Percentiles rank a stretch among this genome's conserved stretches.
Conservation (phyloP, 2,797 vertebrate genomes). For the Ciconia nigra region DNA sequence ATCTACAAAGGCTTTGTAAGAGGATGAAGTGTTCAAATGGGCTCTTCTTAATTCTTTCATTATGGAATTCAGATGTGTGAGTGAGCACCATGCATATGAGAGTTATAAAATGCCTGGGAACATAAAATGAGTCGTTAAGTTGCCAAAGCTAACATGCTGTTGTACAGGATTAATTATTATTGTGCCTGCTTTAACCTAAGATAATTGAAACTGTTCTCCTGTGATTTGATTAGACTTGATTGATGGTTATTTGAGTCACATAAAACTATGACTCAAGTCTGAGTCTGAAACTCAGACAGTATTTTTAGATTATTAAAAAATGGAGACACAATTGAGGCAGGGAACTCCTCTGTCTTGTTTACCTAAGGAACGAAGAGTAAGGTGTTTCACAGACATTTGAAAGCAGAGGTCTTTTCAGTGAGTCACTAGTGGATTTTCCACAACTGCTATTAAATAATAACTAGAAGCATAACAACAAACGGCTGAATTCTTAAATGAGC, state of each 20-base stretch:
- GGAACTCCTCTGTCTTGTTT: neutral
- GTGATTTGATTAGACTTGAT: constrained; percentile 11
- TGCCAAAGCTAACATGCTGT: neutral
- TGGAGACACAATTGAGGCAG: neutral
- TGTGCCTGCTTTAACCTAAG: neutral
- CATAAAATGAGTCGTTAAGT: neutral
- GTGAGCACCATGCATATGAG: neutral
- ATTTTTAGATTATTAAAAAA: constrained; percentile 43
- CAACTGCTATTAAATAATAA: neutral
- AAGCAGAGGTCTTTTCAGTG: constrained; percentile 33
- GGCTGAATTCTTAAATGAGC: neutral
- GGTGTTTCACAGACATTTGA: constrained; percentile 4
- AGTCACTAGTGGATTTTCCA: constrained; percentile 68
- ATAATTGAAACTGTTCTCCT: neutral
- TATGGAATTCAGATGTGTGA: neutral
- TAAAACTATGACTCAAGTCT: constrained; percentile 58
- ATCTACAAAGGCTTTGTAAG: neutral
- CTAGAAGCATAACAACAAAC: neutral
- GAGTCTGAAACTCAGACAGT: constrained; percentile 17
- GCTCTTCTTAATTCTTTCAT: neutral
- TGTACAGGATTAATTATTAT: neutral
- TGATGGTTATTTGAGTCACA: neutral
- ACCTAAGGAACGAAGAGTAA: neutral
- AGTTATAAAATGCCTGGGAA: neutral
- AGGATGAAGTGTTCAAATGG: neutral